Percentiles rank a stretch among this genome's conserved stretches.
These are phyloP conservation scores for Drosophila ogumai DNA, from an alignment of 1,140 invertebrate genomes.

Conservation along the genomic window DNA sequence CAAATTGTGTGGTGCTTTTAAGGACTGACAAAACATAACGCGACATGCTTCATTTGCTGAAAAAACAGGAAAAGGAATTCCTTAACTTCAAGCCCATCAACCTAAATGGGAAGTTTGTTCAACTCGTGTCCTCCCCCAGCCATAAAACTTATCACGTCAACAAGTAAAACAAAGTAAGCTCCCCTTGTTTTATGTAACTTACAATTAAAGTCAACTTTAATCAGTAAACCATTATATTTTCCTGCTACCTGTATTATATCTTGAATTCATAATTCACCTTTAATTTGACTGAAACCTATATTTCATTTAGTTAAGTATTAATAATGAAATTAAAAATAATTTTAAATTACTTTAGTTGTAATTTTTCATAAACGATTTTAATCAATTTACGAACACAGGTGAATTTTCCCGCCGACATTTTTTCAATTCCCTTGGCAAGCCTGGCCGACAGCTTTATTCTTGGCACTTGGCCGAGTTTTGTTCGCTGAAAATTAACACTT, in stretches of 20 bases:
- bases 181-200: neutral
- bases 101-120: slow-evolving; percentile 39
- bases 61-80: slow-evolving; percentile 41
- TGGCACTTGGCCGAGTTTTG: slow-evolving; percentile 53
- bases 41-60: slow-evolving; percentile 55
- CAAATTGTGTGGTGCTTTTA: slow-evolving; percentile 44
- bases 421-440: slow-evolving; percentile 15
- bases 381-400: too few species aligned
- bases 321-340: neutral
- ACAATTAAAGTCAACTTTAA: neutral
- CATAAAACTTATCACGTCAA: neutral
- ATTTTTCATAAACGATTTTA: neutral
- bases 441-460: neutral
- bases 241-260: neutral
- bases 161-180: neutral
- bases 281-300: neutral
- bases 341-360: neutral
- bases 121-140: slow-evolving; percentile 10
- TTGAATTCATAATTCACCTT: neutral
- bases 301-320: neutral
- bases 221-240: neutral
- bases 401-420: neutral
- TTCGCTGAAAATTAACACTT: slow-evolving; percentile 59
- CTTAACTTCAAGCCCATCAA: slow-evolving; percentile 36
- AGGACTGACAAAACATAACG: slow-evolving; percentile 56